Evolutionary conservation across 2,797 vertebrate species (phyloP), one percentile per base, ranked within the genome.

Genomic region (Mormyrops boulengeri): DNA sequence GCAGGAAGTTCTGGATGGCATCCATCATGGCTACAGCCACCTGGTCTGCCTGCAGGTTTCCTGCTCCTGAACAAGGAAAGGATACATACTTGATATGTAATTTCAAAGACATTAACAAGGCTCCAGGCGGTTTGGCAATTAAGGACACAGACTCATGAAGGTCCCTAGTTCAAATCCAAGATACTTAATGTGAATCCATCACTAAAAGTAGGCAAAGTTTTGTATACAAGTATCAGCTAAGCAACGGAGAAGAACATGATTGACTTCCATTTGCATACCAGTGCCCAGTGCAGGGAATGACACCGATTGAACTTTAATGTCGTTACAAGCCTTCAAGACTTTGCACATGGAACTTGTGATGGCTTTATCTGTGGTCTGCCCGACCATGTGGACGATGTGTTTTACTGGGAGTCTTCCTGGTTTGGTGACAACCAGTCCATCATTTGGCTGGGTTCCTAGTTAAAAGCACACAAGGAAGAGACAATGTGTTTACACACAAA

Each of bases 211-310:
- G 41, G 41, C 17, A 44, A 80, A 14, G 30, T 38, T 69, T 41
- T 41, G 69, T 73, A 73, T 73, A 38, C 12, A 73, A 73, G 14
- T 73, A 69, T 85, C 44, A 85, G 22, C 47, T 50, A 52, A 26
- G 41, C 44, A 85, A 50, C 44, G 17, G 6, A 49, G 44, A 87
- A 57, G n/a, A 84, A 88, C 12, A 5, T 26, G 47, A 49, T 47
- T 85, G 44, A n/a, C 12, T 47, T 49, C 52, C 2, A 8, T n/a
- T 7, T 49, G 34, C 89, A 41, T 92, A 94, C 94, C 94, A 87
- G 94, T 94, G 69, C 94, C 93, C 22, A 94, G 89, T 82, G 94
- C 93, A 26, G 94, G 94, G 26, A 95, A 93, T 6, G 94, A 92
- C 41, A 95, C 93, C 0, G 94, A 94, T 52, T 90, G 89, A 57